Conservation (phyloP, 2,113 vertebrate species). For the Helogale parvula region DNA sequence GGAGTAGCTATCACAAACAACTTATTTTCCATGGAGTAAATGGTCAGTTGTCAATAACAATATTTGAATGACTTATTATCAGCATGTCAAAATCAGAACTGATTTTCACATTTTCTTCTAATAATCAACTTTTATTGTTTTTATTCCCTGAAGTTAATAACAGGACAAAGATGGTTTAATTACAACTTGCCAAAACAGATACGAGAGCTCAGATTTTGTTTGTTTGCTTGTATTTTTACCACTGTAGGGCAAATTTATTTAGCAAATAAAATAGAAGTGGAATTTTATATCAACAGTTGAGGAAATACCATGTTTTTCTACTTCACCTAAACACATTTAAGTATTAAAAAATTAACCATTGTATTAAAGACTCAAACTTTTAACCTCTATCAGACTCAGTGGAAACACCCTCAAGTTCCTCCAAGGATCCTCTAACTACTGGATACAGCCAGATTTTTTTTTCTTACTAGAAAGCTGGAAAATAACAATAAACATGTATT, state of each 20-base stretch:
- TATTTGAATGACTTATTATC: neutral
- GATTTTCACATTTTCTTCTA: neutral
- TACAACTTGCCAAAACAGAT: neutral
- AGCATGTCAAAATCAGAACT: neutral
- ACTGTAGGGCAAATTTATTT: neutral
- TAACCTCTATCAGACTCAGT: neutral
- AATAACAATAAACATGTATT: neutral
- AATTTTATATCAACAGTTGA: neutral
- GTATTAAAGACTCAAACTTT: neutral
- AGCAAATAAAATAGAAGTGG: neutral
- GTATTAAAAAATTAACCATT: neutral
- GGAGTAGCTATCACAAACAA: neutral
- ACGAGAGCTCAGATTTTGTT: neutral
- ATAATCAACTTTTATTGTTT: neutral
- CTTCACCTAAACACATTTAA: neutral
- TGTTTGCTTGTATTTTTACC: neutral
- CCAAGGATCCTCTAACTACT: neutral
- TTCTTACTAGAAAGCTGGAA: neutral
- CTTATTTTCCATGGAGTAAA: neutral
- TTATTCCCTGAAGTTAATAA: neutral
- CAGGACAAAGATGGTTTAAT: neutral
- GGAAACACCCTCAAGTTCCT: neutral
- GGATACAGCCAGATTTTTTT: neutral
- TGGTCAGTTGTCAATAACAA: neutral
- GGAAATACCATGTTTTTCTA: neutral